phyloP scores from a whole-genome alignment of 2,113 vertebrate species.

The Empidonax alnorum region DNA sequence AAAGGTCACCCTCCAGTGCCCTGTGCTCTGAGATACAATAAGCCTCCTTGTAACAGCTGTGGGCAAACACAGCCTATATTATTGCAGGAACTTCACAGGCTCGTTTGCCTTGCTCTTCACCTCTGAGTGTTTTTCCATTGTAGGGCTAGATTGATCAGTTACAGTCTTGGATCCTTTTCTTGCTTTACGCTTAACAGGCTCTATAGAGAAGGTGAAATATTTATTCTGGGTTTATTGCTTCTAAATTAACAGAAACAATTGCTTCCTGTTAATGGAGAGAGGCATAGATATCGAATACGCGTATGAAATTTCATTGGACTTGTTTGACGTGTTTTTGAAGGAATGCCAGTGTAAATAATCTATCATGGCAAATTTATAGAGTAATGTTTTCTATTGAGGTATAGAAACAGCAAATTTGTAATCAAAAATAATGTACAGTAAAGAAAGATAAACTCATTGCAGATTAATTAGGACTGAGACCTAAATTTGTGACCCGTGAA shows the following conservation, averaged over 20 bases:
- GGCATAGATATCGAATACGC: not conserved
- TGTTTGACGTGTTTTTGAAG: not conserved
- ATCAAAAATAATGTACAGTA: not conserved
- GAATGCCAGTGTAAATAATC: not conserved
- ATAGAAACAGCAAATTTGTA: not conserved
- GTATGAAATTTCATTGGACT: not conserved
- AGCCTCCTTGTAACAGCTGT: not conserved
- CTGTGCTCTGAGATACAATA: not conserved
- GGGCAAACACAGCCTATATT: too few species aligned
- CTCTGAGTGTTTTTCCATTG: fast-evolving
- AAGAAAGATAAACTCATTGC: not conserved
- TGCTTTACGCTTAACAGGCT: not conserved
- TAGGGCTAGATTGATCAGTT: not conserved
- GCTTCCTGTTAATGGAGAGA: not conserved
- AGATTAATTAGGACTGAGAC: not conserved
- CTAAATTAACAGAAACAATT: not conserved
- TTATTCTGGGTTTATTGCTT: not conserved
- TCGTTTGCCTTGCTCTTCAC: not conserved
- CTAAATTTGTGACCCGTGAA: not conserved
- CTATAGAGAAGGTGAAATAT: not conserved
- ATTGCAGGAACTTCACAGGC: fast-evolving
- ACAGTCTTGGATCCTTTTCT: not conserved
- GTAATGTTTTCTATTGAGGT: not conserved
- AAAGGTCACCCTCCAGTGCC: fast-evolving
- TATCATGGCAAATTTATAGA: not conserved